These are phyloP conservation scores for Alectoris magna DNA, from an alignment of 2,797 vertebrate species.

Conservation along the genomic window DNA sequence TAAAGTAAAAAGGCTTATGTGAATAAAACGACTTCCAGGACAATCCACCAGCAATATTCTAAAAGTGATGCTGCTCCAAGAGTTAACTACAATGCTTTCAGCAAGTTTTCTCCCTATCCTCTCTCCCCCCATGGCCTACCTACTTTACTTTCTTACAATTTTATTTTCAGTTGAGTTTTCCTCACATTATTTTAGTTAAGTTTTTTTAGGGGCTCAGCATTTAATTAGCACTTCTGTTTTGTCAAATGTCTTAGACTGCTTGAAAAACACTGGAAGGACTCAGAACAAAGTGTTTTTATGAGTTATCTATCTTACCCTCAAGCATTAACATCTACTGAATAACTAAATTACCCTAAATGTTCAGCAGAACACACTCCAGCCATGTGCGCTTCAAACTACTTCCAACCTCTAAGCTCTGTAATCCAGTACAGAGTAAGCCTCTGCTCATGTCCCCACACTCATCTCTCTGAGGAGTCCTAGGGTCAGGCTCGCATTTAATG, in stretches of 20 bases:
- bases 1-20: neutral
- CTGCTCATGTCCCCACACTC: neutral
- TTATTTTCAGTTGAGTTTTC: neutral
- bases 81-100: neutral
- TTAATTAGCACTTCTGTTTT: neutral
- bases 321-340: neutral
- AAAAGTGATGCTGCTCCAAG: neutral
- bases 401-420: too few species aligned
- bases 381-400: too few species aligned
- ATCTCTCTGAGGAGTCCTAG: neutral
- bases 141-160: neutral
- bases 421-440: neutral
- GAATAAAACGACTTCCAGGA: neutral
- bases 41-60: neutral
- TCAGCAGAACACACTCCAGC: neutral
- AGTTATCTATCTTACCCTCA: neutral
- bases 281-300: neutral
- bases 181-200: neutral
- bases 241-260: neutral
- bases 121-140: fast-evolving
- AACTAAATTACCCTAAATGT: neutral
- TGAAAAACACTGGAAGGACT: neutral
- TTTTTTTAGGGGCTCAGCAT: neutral
- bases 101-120: neutral
- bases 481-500: too few species aligned